phyloP scores from a whole-genome alignment of 2,888 invertebrate species.

The Drosophila suboccidentalis region DNA sequence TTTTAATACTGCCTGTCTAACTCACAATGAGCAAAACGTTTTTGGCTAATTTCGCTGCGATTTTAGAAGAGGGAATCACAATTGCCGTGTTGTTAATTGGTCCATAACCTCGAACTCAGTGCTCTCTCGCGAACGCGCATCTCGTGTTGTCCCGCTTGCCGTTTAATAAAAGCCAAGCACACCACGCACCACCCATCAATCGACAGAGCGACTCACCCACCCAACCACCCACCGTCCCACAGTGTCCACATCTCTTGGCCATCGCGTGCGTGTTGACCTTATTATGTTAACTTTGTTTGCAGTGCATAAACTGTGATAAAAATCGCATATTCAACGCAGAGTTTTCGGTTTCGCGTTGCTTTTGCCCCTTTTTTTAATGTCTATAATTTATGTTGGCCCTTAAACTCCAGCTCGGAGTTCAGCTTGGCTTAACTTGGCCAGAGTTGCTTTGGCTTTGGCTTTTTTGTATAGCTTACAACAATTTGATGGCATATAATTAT shows the following conservation, averaged over 20 bases:
- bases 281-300: slow-evolving; percentile 78
- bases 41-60: slow-evolving; percentile 75
- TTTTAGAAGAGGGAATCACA: slow-evolving; percentile 59
- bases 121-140: slow-evolving; percentile 26
- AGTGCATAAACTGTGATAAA: slow-evolving; percentile 80
- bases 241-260: background rate
- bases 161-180: slow-evolving; percentile 69
- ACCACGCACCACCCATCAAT: slow-evolving; percentile 12
- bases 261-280: slow-evolving; percentile 70
- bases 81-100: slow-evolving; percentile 44
- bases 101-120: slow-evolving; percentile 67
- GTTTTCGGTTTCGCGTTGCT: slow-evolving; percentile 19
- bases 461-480: slow-evolving; percentile 60
- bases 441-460: slow-evolving; percentile 41
- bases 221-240: background rate
- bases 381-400: slow-evolving; percentile 76
- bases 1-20: slow-evolving; percentile 55
- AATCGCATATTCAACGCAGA: slow-evolving; percentile 70
- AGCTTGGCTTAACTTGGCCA: slow-evolving; percentile 26
- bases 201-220: background rate
- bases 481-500: slow-evolving; percentile 77
- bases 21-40: slow-evolving; percentile 56
- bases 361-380: slow-evolving; percentile 68
- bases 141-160: slow-evolving; percentile 39
- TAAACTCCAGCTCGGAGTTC: slow-evolving; percentile 56